Conservation (phyloP, 2,797 vertebrate species). For the Manis pentadactyla region DNA sequence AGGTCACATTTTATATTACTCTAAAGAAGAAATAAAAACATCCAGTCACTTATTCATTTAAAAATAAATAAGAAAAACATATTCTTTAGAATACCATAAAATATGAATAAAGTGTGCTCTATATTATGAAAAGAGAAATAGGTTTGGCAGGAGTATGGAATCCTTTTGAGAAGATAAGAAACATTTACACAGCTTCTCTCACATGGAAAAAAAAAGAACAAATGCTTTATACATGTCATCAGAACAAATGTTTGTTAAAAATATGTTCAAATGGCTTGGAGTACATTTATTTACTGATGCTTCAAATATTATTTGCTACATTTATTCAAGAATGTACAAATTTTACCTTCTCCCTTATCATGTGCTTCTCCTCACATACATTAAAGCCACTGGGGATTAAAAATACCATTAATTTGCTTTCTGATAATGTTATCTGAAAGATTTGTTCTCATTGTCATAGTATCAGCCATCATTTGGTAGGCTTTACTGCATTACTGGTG, state of each 20-base stretch:
- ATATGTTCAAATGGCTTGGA: background rate
- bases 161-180: background rate
- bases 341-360: background rate
- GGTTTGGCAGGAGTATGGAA: background rate
- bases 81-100: background rate
- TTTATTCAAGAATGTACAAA: background rate
- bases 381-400: background rate
- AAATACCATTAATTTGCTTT: background rate
- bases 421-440: background rate
- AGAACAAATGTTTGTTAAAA: background rate
- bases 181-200: background rate
- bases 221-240: background rate
- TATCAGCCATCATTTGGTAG: background rate
- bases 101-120: background rate
- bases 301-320: background rate
- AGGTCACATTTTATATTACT: background rate
- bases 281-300: background rate
- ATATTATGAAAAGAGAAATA: too few species aligned
- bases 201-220: background rate
- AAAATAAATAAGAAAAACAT: background rate
- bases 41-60: background rate
- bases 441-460: background rate
- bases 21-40: background rate
- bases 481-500: background rate
- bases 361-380: background rate